Conservation (phyloP, 2,888 invertebrate genomes). For the Lampropteryx suffumata region DNA sequence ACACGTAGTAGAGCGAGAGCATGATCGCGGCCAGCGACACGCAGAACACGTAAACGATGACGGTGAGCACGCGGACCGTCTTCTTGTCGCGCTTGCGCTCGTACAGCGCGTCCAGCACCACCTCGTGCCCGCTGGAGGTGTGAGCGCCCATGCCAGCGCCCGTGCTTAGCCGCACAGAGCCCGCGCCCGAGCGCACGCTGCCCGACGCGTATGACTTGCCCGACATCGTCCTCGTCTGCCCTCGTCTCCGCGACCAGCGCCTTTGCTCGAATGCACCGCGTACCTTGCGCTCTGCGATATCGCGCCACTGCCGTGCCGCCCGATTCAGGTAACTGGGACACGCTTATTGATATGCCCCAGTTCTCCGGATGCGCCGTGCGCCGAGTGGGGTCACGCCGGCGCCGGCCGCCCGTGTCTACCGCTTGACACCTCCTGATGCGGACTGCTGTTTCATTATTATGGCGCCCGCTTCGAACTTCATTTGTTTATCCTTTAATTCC, state of each 20-base stretch:
- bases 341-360: slow-evolving; percentile 79
- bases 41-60: slow-evolving; percentile 96
- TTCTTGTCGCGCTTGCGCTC: slow-evolving; percentile 94
- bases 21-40: slow-evolving; percentile 97
- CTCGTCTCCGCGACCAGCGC: slow-evolving; percentile 26
- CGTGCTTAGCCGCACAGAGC: slow-evolving; percentile 64
- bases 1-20: slow-evolving; percentile 96
- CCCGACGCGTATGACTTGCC: slow-evolving; percentile 81
- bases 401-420: slow-evolving; percentile 73
- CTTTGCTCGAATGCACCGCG: slow-evolving; percentile 50
- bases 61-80: slow-evolving; percentile 94
- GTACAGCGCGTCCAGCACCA: slow-evolving; percentile 88
- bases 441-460: slow-evolving; percentile 77
- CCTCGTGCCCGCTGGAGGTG: slow-evolving; percentile 71
- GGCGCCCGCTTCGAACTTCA: slow-evolving; percentile 70
- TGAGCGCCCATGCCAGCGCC: slow-evolving; percentile 39
- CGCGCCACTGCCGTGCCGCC: slow-evolving; percentile 38
- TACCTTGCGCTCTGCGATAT: slow-evolving; percentile 57
- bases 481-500: slow-evolving; percentile 83
- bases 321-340: slow-evolving; percentile 73
- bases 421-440: slow-evolving; percentile 75
- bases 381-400: slow-evolving; percentile 67
- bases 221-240: slow-evolving; percentile 74
- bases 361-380: slow-evolving; percentile 63
- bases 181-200: slow-evolving; percentile 77